Evolutionary conservation across 2,113 vertebrate genomes (phyloP), one percentile per base, ranked within the genome.

Genomic region (Formicarius rufipectus): DNA sequence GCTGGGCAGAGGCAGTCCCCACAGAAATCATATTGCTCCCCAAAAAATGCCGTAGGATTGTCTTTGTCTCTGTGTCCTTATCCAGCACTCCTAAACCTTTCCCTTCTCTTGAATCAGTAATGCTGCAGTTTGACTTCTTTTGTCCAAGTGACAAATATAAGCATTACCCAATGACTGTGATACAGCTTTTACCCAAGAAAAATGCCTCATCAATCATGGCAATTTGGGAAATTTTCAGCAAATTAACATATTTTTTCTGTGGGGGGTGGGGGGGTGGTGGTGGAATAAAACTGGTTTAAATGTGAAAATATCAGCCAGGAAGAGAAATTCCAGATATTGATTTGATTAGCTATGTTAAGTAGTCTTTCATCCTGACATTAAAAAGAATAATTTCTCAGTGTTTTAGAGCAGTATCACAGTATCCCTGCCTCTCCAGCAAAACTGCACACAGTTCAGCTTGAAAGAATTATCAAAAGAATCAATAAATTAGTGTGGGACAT

Each of bases 401-500:
- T 75, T 86, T 88, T 94, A 33, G 25, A 94, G 10, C 44, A 84
- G 53, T 50, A 24, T 52, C 69, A 58, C 18, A 44, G 17, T 37
- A 92, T 35, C 23, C 12, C 12, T 75, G 8, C 30, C n/a, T 74
- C 56, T 86, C 19, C 35, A 69, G 37, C 18, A 84, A 50, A 76
- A 66, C 5, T 35, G 31, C 35, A 89, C 5, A 49, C 20, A 68
- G 17, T 33, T 50, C 31, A 66, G 23, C 39, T 66, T 85, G 45
- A 87, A 90, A 83, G 27, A 83, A 74, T 59, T 87, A 69, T 69
- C 19, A 79, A 75, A 96, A 94, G n/a, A 89, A 84, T 77, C 83
- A 6, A 73, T 67, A 76, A 33, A 45, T 49, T 75, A 60, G 8
- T 16, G 30, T 7, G 4, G 14, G 6, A 77, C 63, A n/a, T n/a